Percentiles rank a stretch among this genome's conserved stretches.
phyloP scores from a whole-genome alignment of 1,140 invertebrate genomes.

The Anoplophora glabripennis region DNA sequence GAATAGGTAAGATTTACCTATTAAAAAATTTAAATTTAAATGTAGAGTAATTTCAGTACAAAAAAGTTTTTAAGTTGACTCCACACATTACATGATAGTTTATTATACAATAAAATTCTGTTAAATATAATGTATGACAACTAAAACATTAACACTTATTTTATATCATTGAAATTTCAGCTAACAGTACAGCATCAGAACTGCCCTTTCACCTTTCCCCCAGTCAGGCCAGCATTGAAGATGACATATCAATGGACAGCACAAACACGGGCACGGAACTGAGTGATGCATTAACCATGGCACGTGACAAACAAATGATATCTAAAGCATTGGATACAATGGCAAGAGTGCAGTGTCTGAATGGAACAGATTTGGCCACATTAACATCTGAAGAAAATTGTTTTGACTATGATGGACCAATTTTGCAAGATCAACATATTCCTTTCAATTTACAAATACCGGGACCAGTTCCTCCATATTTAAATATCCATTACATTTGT shows the following conservation, averaged over 20 bases:
- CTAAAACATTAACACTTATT: not conserved
- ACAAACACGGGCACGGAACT: conserved; percentile 57
- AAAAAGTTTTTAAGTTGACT: too few relatives aligned
- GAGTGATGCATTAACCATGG: conserved; percentile 57
- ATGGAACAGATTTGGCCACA: conserved; percentile 36
- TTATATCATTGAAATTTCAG: conserved; percentile 13
- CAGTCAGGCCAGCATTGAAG: conserved; percentile 56
- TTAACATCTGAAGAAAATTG: conserved; percentile 38
- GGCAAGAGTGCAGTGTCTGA: conserved; percentile 55
- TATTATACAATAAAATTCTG: not conserved
- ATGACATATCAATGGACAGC: conserved; percentile 58
- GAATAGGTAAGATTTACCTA: conserved; percentile 35
- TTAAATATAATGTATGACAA: not conserved
- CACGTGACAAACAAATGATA: conserved; percentile 66
- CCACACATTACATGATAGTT: conserved; percentile 4
- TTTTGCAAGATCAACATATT: conserved; percentile 67
- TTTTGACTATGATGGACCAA: conserved; percentile 55
- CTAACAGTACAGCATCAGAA: conserved; percentile 30
- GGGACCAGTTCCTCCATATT: conserved; percentile 73
- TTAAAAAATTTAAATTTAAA: not conserved
- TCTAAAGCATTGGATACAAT: conserved; percentile 75
- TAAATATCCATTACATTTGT: conserved; percentile 88
- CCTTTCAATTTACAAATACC: conserved; percentile 81
- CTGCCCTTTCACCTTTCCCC: conserved; percentile 42
- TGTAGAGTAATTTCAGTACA: too few relatives aligned